Base-by-base conservation (phyloP, 1,140 invertebrate species). In the Vanessa tameamea region DNA sequence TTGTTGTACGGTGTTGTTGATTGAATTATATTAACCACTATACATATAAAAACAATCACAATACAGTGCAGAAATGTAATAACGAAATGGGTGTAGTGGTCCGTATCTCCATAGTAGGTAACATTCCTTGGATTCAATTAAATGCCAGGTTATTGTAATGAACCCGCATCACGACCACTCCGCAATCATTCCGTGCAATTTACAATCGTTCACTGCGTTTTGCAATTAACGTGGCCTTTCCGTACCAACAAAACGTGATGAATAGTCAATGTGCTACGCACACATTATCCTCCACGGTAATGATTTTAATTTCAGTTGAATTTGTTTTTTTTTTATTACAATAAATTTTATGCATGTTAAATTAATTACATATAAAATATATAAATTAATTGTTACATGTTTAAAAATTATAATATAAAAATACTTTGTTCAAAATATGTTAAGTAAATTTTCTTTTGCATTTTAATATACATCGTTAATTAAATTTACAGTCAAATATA, bases 81-180 rank as follows among this genome's bases (percentile, higher is more conserved):
- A 59, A 59, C 55, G 23, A 57, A 75, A 71, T 73, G 50, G 72
- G 64, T 50, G 72, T 73, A 79, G 66, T 69, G 65, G 80, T 83
- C 76, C 83, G 78, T 83, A 78, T 83, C 75, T 79, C 78, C 78
- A 72, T 73, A 77, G 72, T 75, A 72, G 75, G 81, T 78, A 83
- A 81, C 84, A 89, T 89, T 87, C 85, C 84, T 83, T 64, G 73
- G 76, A 84, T 87, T 89, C 86, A 91, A 91, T 89, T 88, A 89
- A 88, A 88, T 82, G 85, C 81, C 82, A 86, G 82, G 87, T 87
- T 89, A 91, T 88, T 90, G 85, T 90, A 90, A 90, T 87, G 87
- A 85, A 84, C 85, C 87, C 83, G 83, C 87, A 87, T 87, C 86
- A 86, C 88, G 80, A 83, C 79, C 84, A 77, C 76, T 72, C 77